Evolutionary conservation across 1,140 invertebrate genomes (phyloP).

Genomic region (Philopotamus ludificatus): DNA sequence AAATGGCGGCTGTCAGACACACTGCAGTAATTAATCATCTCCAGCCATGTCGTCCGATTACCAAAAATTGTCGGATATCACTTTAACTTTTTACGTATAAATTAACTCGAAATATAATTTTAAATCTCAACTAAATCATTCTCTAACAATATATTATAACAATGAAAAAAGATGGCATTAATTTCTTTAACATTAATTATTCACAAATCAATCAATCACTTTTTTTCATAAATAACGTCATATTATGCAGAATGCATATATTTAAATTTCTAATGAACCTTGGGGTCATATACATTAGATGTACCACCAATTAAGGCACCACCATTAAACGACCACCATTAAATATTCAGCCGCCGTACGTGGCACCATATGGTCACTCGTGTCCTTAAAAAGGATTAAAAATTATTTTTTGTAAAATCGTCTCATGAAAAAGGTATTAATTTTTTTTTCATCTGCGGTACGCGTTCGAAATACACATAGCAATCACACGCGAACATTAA

Average conservation of each 20-base stretch:
- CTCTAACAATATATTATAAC: too few relatives aligned
- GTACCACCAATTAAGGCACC: constrained; percentile 16
- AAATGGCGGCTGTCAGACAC: constrained; percentile 23
- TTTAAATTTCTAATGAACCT: constrained; percentile 5
- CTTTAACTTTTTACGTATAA: too few relatives aligned
- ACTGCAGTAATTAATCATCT: constrained; percentile 21
- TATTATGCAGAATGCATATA: too few relatives aligned
- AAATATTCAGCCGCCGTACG: constrained; percentile 14
- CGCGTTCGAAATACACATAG: not conserved
- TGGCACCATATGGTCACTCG: constrained; percentile 7
- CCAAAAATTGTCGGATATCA: too few relatives aligned
- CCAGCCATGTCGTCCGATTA: constrained; percentile 1
- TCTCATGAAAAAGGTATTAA: constrained; percentile 22
- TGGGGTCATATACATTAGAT: constrained; percentile 6
- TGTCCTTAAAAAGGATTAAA: not conserved
- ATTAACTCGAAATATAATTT: too few relatives aligned
- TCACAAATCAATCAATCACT: too few relatives aligned
- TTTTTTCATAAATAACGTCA: too few relatives aligned
- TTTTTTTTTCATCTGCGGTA: not conserved
- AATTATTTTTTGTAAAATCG: constrained; percentile 9
- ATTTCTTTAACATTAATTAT: too few relatives aligned
- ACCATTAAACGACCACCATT: constrained; percentile 18
- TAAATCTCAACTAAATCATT: too few relatives aligned
- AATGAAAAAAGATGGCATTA: too few relatives aligned
- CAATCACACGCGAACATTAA: too few relatives aligned